Percentiles rank a stretch among this genome's conserved stretches.
phyloP scores from a whole-genome alignment of 1,140 invertebrate genomes.

The Sitophilus oryzae region DNA sequence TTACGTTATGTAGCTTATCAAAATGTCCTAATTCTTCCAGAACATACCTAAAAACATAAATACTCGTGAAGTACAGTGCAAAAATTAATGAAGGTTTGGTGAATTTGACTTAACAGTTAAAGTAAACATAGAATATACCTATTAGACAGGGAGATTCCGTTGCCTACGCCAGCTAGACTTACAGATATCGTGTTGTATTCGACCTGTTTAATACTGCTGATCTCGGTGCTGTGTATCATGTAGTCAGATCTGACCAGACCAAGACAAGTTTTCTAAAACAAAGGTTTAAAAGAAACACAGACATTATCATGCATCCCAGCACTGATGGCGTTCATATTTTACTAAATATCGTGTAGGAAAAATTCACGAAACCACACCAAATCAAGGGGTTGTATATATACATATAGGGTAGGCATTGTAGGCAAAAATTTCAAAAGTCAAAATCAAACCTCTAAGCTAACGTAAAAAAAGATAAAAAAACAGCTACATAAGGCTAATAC shows the following conservation, averaged over 20 bases:
- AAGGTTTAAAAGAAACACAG: neutral
- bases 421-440: no score
- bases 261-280: conserved; percentile 46
- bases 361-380: no score
- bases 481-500: no score
- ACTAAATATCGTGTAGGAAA: no score
- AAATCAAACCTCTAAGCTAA: no score
- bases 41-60: conserved; percentile 48
- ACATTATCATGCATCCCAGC: neutral
- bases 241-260: conserved; percentile 72
- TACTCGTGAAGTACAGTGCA: conserved; percentile 9
- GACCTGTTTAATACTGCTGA: conserved; percentile 64
- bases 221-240: conserved; percentile 56
- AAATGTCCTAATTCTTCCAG: conserved; percentile 52
- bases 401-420: no score
- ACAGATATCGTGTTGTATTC: conserved; percentile 71
- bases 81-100: conserved; percentile 18
- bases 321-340: no score
- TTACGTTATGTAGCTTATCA: conserved; percentile 56
- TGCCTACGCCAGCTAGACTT: conserved; percentile 62
- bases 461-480: no score
- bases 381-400: no score
- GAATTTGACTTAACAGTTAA: conserved; percentile 7
- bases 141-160: conserved; percentile 55
- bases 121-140: conserved; percentile 47